A percentile compares a stretch with the other conserved stretches of the same genome.
Evolutionary conservation across 2,888 invertebrate species (phyloP).

Genomic region (Barypeithes pellucidus): DNA sequence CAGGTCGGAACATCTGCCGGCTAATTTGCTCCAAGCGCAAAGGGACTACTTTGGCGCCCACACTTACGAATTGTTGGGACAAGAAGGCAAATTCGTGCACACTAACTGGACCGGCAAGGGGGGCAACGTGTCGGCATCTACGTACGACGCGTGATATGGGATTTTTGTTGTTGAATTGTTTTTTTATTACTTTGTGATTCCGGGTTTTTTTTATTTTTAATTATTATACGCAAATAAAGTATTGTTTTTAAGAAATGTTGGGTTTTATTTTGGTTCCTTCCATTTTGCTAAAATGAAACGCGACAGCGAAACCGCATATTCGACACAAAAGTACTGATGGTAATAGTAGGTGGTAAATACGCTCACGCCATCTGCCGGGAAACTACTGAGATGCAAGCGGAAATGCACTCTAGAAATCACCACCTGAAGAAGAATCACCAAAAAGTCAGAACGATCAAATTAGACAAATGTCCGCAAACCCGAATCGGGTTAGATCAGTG

Average conservation of each 20-base stretch:
- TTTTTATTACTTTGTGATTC: slow-evolving; percentile 29
- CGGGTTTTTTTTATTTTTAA: slow-evolving; percentile 33
- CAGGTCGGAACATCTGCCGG: slow-evolving; percentile 88
- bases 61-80: slow-evolving; percentile 91
- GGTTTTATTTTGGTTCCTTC: neutral
- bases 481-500: too few relatives aligned
- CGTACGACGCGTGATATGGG: slow-evolving; percentile 81
- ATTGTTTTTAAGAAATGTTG: slow-evolving; percentile 31
- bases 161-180: slow-evolving; percentile 31
- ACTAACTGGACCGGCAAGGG: slow-evolving; percentile 99
- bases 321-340: too few relatives aligned
- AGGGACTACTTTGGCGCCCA: slow-evolving; percentile 99
- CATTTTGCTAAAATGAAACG: too few relatives aligned
- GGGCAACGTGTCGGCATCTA: slow-evolving; percentile 95
- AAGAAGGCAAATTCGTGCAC: slow-evolving; percentile 93
- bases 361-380: too few relatives aligned
- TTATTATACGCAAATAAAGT: slow-evolving; percentile 39
- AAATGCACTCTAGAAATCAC: too few relatives aligned
- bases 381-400: too few relatives aligned
- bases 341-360: too few relatives aligned
- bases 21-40: slow-evolving; percentile 97
- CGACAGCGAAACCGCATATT: too few relatives aligned
- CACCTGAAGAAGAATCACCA: too few relatives aligned
- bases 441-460: too few relatives aligned
- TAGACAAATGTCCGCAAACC: too few relatives aligned